A percentile compares a stretch with the other conserved stretches of the same genome.
These are phyloP conservation scores for Drosophila barbarae DNA, from an alignment of 2,888 invertebrate genomes.

Conservation along the genomic window DNA sequence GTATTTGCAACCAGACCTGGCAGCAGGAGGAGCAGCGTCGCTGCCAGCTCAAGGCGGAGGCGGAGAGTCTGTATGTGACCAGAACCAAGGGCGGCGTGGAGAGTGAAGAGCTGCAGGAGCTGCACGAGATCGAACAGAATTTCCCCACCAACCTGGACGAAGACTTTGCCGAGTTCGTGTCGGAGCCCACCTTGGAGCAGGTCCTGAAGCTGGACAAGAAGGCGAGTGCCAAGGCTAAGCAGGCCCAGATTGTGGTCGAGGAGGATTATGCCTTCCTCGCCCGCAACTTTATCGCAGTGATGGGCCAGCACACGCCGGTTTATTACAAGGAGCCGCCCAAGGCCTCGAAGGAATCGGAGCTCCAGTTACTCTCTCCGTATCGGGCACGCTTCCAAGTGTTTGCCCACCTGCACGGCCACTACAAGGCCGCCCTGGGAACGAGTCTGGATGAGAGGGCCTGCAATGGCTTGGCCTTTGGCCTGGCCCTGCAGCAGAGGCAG, in stretches of 20 bases:
- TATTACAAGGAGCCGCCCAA: conserved; percentile 58
- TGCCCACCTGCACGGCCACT: conserved; percentile 71
- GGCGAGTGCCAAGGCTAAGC: conserved; percentile 64
- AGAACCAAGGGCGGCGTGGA: conserved; percentile 85
- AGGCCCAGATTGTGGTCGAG: conserved; percentile 66
- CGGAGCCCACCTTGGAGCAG: conserved; percentile 81
- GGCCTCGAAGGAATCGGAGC: conserved; percentile 5
- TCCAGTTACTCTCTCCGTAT: conserved; percentile 67
- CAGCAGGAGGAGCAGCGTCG: conserved; percentile 86
- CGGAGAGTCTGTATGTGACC: conserved; percentile 88
- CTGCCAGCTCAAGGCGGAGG: conserved; percentile 85
- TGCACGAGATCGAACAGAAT: conserved; percentile 84
- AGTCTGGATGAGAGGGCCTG: conserved; percentile 72
- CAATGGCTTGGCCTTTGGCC: conserved; percentile 71
- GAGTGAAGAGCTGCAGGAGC: conserved; percentile 85
- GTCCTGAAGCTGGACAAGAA: conserved; percentile 77
- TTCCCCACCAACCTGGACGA: conserved; percentile 85
- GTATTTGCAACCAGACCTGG: conserved; percentile 86
- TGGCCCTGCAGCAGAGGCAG: conserved; percentile 76
- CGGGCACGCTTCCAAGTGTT: conserved; percentile 75
- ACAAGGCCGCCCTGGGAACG: conserved; percentile 68
- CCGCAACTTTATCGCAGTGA: conserved; percentile 72
- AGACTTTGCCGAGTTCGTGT: conserved; percentile 86
- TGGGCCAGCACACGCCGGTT: conserved; percentile 70
- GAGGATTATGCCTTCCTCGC: conserved; percentile 76